Conservation (phyloP, 2,888 invertebrate genomes). For the Acanthosepion esculentum region DNA sequence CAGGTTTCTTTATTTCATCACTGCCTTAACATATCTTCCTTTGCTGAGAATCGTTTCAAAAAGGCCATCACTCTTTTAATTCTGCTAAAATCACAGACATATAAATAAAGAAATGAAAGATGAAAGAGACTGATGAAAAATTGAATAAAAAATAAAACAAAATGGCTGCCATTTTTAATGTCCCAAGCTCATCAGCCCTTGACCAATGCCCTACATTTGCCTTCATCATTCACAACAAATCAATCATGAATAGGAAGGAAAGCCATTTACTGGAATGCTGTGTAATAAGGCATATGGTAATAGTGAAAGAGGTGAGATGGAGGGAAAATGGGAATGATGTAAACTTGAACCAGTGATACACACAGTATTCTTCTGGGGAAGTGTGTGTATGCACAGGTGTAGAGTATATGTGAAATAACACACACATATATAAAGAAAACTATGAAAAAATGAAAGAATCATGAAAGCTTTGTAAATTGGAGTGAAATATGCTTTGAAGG, state of each 20-base stretch:
- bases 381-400: neutral
- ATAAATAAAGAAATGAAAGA: neutral
- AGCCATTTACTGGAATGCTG: slow-evolving; percentile 11
- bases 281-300: neutral
- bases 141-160: neutral
- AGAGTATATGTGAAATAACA: neutral
- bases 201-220: slow-evolving; percentile 14
- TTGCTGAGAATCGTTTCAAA: neutral
- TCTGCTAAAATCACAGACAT: neutral
- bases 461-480: neutral
- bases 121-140: neutral
- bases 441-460: neutral
- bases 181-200: neutral
- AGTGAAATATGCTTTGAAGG: neutral
- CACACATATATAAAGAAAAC: neutral
- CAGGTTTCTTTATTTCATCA: neutral
- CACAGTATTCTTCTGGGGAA: neutral
- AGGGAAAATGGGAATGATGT: neutral
- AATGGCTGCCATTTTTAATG: neutral
- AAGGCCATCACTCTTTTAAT: neutral
- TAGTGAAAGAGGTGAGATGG: neutral
- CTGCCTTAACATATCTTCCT: neutral
- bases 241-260: slow-evolving; percentile 33
- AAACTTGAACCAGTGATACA: neutral
- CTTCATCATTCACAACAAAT: slow-evolving; percentile 33